Evolutionary conservation across 2,888 invertebrate genomes (phyloP), one percentile per base, ranked within the genome.

Genomic region (Microctonus aethiopoides): DNA sequence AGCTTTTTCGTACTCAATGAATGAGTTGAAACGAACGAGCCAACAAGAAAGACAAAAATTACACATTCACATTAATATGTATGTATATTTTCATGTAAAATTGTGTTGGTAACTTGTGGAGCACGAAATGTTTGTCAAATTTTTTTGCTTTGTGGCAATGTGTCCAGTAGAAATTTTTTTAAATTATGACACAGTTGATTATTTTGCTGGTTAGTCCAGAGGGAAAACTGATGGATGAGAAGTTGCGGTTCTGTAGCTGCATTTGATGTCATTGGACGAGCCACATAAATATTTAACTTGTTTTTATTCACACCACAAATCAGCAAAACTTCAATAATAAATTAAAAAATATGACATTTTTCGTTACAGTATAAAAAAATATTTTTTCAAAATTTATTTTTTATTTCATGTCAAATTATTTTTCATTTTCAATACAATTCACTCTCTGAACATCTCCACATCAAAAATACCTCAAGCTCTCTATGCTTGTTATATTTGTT

Each of bases 121-220:
- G 34, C 34, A 16, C 34, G 57, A 57, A 57, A 57, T 57, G 34
- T 57, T 57, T 32, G 32, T 57, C 57, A 34, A 57, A 57, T 57
- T 57, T 3, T 57, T 57, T 34, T 29, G 20, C 29, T 56, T 16
- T 32, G 13, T 9, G 26, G 29, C 56, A n/a, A 29, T 13, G 9
- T 29, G 26, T 10, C 29, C 56, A 7, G 29, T n/a, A 11, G 29
- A 56, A 56, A 29, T 56, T 56, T 56, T 56, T 34, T 7, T 20
- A 57, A 57, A 46, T 34, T 57, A 54, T 54, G 11, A 34, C 46
- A 46, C 29, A 9, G 57, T 34, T 34, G 16, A 29, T 32, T 24
- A 26, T 26, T 11, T 22, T 20, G 46, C 46, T 16, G 46, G 16
- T 16, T 46, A 16, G 16, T 7, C 20, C 16, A 16, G 46, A 46